Base-by-base conservation (phyloP, 2,113 vertebrate species). In the Diphyllodes magnificus region DNA sequence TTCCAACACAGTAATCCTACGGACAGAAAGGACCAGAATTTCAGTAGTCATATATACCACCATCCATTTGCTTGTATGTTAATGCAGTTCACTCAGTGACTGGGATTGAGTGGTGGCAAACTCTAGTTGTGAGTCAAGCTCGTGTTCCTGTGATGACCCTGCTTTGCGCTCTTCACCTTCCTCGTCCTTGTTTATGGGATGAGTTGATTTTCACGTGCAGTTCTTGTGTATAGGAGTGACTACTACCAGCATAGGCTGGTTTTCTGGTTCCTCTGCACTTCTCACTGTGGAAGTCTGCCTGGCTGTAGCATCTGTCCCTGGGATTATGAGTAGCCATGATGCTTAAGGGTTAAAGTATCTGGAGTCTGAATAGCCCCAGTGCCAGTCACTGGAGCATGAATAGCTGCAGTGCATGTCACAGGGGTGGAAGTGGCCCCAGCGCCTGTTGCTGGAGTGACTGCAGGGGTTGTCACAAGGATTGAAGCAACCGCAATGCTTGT, bases 181-280 rank as follows among this genome's bases (percentile, higher is more conserved):
- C 45, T 60, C 15, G 6, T 28, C 37, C 9, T 3, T 57, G 30
- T 21, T 51, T 37, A 68, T 37, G 37, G 45, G 44, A 44, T 37
- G 33, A 57, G 20, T 40, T 25, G 24, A 33, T 25, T 68, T 44
- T 15, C 37, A 27, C 5, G 7, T 0, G 2, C 33, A 50, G 39
- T 28, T 68, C 31, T 8, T 44, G 27, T 3, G 1, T 18, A 33
- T 3, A 37, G 33, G 27, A 68, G 10, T 0, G 0, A 68, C 17
- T 27, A 13, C 33, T 15, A 12, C 37, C 31, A 51, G 27, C 31
- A 77, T 9, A 28, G 27, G 17, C 13, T 77, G 31, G 14, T 60
- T 24, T 60, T 76, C 25, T 60, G 42, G 37, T 14, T 60, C 45
- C 33, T 44, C 31, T 60, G 27, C 37, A 42, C 27, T 37, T 60